phyloP scores from a whole-genome alignment of 53 echinoderm and acorn worm species.

The Actinopyga echinites region DNA sequence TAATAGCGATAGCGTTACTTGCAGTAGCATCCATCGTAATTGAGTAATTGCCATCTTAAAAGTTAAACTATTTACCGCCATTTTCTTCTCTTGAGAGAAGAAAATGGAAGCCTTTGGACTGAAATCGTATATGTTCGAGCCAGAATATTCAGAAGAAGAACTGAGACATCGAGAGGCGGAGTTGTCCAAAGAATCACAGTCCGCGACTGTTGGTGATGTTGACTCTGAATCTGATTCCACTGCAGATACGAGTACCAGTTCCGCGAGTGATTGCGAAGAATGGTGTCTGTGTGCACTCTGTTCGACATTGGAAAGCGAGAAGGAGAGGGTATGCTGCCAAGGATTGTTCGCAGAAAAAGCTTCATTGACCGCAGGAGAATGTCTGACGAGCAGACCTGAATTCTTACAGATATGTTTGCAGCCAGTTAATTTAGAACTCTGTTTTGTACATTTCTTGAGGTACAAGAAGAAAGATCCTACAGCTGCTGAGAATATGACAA shows the following conservation, averaged over 20 bases:
- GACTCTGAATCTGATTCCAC: background rate
- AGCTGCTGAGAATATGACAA: no score
- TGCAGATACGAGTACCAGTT: constrained; percentile 7
- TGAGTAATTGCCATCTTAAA: no score
- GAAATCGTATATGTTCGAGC: constrained; percentile 3
- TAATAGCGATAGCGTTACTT: no score
- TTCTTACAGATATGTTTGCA: background rate
- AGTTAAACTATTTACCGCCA: no score
- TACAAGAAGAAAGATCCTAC: no score
- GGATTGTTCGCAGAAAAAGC: background rate
- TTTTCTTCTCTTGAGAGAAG: background rate
- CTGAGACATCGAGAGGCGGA: constrained; percentile 5
- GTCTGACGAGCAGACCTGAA: background rate
- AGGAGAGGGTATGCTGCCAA: background rate
- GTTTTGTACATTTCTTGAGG: no score
- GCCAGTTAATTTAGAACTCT: background rate
- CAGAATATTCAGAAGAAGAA: constrained; percentile 3
- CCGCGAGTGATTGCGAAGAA: background rate
- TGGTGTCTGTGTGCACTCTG: background rate
- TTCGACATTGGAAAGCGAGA: background rate
- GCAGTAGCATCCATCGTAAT: no score
- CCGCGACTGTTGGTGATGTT: background rate
- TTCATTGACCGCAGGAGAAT: background rate
- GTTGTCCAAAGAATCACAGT: background rate
- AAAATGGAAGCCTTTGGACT: constrained; percentile 4